Evolutionary conservation across 2,888 invertebrate genomes (phyloP), one percentile per base, ranked within the genome.

Genomic region (Phaonia tiefii): DNA sequence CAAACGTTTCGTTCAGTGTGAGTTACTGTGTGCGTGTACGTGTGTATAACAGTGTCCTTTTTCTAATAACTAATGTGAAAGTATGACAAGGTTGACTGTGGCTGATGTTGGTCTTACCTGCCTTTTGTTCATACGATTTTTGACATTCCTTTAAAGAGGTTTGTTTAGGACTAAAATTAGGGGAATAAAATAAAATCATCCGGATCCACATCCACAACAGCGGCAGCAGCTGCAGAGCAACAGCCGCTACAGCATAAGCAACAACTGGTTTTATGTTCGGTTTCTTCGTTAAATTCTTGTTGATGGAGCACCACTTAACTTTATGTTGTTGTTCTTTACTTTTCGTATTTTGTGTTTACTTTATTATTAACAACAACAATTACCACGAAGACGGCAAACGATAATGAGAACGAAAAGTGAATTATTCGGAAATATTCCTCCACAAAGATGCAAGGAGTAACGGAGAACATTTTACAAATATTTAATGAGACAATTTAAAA

Each of bases 121-220:
- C 13, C 26, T 39, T 49, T 37, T 15, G 31, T 5, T 31, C 4
- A 31, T 49, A 51, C 10, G 46, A 56, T 75, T 70, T 76, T 76
- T 70, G 65, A 67, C 66, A 80, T 74, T n/a, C n/a, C 70, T 70
- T 71, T 51, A 70, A 76, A 80, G 58, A 58, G 70, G 74, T 80
- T 80, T 77, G 58, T 37, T 77, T 77, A 71, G 74, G 74, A 67
- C 77, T 65, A 46, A 66, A 66, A 65, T 73, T 70, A 42, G 26
- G 56, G 56, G 72, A 66, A 75, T 71, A 80, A 69, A 69, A 10
- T 51, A 69, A 51, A 63, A 42, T 39, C 42, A 63, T 63, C 63
- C 63, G 67, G 11, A 22, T 31, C 31, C 31, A 8, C 31, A 31
- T 5, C 31, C n/a, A n/a, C n/a, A n/a, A 66, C 31, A 67, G 67